phyloP scores from a whole-genome alignment of 1,140 invertebrate species.

The Drosophila serrata region DNA sequence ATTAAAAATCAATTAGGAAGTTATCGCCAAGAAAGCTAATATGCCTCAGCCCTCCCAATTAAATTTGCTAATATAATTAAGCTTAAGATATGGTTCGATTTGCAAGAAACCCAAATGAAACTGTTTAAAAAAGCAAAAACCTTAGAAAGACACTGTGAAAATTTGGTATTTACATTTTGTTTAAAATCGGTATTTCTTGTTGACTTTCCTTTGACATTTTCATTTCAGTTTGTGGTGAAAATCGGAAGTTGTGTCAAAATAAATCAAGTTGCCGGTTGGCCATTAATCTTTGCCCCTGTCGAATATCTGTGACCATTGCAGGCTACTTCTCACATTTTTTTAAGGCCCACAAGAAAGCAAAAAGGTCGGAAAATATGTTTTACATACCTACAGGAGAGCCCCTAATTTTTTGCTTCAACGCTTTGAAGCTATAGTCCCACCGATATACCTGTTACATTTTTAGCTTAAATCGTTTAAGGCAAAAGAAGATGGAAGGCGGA shows the following conservation, averaged over 20 bases:
- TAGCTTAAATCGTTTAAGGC: background rate
- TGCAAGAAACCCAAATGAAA: constrained; percentile 13
- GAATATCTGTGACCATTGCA: constrained; percentile 1
- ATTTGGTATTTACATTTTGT: background rate
- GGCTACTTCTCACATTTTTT: background rate
- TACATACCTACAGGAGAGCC: background rate
- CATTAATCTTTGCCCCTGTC: constrained; percentile 16
- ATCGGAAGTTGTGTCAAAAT: constrained; percentile 6
- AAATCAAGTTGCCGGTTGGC: constrained; percentile 9
- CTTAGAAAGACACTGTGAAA: background rate
- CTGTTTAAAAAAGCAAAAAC: constrained; percentile 11
- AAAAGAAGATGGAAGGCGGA: background rate
- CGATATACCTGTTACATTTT: constrained; percentile 1
- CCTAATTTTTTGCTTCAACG: background rate
- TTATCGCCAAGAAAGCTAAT: constrained; percentile 17
- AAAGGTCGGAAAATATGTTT: constrained; percentile 16
- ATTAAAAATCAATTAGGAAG: constrained; percentile 44
- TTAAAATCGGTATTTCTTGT: background rate
- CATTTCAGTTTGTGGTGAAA: background rate
- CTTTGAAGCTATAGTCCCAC: constrained; percentile 17
- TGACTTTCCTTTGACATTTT: background rate
- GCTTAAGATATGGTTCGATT: background rate
- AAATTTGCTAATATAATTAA: constrained; percentile 47
- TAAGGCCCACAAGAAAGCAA: background rate
- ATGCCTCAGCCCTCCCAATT: constrained; percentile 6